phyloP scores from a whole-genome alignment of 2,113 vertebrate species.

The Marcusenius ussheri region DNA sequence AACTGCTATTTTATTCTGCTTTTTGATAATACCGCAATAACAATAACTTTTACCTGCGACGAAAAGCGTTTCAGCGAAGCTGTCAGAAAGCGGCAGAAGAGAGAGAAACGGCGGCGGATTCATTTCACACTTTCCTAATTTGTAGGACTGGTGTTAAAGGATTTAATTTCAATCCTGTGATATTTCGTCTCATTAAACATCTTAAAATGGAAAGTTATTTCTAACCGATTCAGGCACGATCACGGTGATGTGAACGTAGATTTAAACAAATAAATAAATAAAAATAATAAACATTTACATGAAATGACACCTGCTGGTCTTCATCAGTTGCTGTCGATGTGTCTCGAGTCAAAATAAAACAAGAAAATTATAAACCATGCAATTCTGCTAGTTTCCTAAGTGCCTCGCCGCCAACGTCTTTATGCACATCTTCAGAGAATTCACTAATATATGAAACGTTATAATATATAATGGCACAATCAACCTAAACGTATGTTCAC shows the following conservation, averaged over 20 bases:
- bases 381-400: background rate
- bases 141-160: background rate
- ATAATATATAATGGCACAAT: background rate
- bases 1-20: background rate
- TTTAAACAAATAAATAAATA: background rate
- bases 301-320: background rate
- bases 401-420: background rate
- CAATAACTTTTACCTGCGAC: background rate
- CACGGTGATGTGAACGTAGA: background rate
- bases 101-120: background rate
- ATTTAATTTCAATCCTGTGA: background rate
- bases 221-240: background rate
- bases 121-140: background rate
- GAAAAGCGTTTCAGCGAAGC: background rate
- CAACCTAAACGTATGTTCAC: background rate
- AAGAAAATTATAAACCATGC: background rate
- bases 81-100: background rate
- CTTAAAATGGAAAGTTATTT: background rate
- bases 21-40: background rate
- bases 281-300: background rate
- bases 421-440: background rate
- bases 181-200: background rate
- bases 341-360: background rate
- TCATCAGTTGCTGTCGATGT: background rate
- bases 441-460: background rate